Evolutionary conservation across 2,113 vertebrate genomes (phyloP).

Genomic region (Hippocampus guttulatus): DNA sequence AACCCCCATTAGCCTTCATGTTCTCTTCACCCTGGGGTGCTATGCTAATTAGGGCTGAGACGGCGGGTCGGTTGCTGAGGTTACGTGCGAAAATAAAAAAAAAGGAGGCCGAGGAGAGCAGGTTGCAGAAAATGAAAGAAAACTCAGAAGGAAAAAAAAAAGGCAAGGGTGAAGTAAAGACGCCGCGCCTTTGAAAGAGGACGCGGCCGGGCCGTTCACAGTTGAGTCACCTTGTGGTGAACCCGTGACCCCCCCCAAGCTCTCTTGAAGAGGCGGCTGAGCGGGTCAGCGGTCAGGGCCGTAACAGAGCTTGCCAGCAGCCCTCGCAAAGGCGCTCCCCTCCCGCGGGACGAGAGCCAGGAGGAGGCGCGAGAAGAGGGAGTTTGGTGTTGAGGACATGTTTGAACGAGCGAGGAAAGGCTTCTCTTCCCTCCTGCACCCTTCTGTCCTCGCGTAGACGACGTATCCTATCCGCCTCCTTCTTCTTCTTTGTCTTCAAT

Average conservation of each 20-base stretch:
- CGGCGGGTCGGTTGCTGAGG: conserved; percentile 50
- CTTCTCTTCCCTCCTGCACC: conserved; percentile 37
- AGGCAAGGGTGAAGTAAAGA: conserved; percentile 54
- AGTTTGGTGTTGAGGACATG: conserved; percentile 51
- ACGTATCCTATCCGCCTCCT: conserved; percentile 22
- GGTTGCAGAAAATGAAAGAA: conserved; percentile 30
- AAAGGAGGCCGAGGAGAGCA: conserved; percentile 9
- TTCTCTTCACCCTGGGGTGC: conserved; percentile 62
- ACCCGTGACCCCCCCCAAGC: conserved; percentile 68
- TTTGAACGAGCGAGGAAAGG: conserved; percentile 17
- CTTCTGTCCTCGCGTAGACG: conserved; percentile 36
- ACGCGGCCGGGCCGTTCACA: conserved; percentile 59
- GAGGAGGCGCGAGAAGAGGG: conserved; percentile 23
- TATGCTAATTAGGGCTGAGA: conserved; percentile 71
- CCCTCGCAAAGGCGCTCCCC: conserved; percentile 61
- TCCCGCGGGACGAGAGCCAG: conserved; percentile 39
- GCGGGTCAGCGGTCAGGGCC: conserved; percentile 69
- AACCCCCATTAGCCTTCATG: conserved; percentile 63
- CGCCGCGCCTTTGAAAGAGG: conserved; percentile 65
- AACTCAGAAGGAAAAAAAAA: conserved; percentile 12
- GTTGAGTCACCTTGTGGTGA: conserved; percentile 72
- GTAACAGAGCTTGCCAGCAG: conserved; percentile 53
- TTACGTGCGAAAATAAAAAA: conserved; percentile 32
- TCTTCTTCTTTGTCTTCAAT: neutral
- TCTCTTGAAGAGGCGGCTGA: conserved; percentile 66